Evolutionary conservation across 1,140 invertebrate genomes (phyloP).

Genomic region (Meloidogyne hapla): DNA sequence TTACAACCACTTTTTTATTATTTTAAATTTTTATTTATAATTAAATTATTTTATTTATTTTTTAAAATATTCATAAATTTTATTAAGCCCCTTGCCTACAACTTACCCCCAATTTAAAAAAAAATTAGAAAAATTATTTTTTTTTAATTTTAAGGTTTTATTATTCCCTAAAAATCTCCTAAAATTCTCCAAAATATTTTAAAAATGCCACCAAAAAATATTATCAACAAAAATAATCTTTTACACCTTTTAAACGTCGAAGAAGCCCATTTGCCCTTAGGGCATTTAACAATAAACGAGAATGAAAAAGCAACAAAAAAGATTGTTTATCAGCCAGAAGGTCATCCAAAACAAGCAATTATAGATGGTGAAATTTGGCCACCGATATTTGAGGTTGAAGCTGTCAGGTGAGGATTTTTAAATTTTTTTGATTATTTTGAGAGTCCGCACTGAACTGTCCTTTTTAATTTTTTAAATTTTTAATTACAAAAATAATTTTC

Average conservation of each 20-base stretch:
- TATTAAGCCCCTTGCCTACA: no score
- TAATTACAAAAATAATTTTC: not conserved
- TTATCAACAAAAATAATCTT: not conserved
- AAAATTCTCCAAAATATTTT: not conserved
- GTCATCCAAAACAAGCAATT: slow-evolving; percentile 56
- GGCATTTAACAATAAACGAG: not conserved
- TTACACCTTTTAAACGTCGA: not conserved
- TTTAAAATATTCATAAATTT: no score
- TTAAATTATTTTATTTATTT: no score
- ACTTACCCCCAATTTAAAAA: not conserved
- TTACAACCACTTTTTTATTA: not conserved
- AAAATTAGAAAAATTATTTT: not conserved
- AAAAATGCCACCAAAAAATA: slow-evolving; percentile 5
- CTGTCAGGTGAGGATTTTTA: slow-evolving; percentile 20
- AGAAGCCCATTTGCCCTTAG: not conserved
- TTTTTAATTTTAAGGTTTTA: not conserved
- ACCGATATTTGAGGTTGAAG: slow-evolving; percentile 58
- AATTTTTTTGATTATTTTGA: not conserved
- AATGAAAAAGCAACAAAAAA: not conserved
- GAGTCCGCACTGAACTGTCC: not conserved
- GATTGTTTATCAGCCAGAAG: slow-evolving; percentile 48
- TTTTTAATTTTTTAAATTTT: not conserved
- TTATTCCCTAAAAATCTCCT: not conserved
- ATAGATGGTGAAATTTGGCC: slow-evolving; percentile 63
- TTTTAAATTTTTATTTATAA: no score